Base-by-base conservation (phyloP, 2,888 invertebrate species). In the Campoplex nolae region DNA sequence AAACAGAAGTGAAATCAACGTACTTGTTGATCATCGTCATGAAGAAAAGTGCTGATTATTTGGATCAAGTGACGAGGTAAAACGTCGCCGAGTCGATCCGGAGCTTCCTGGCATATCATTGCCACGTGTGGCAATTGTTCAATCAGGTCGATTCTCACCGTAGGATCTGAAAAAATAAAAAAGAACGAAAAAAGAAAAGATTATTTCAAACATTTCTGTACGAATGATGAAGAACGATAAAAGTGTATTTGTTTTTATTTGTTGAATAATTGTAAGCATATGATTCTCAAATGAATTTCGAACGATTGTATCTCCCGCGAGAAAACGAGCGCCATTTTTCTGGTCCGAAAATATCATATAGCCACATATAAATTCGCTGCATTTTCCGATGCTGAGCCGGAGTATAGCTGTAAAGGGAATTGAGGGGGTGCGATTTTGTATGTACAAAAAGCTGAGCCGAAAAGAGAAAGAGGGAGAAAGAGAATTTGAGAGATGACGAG, bases 91-190 rank as follows among this genome's bases (percentile, higher is more conserved):
- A 92, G 91, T 82, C 96, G 93, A 56, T 94, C 94, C 56, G 95
- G 95, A 85, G 95, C 95, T 91, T 96, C 96, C 88, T 95, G 95
- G 88, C 96, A 96, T 89, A 96, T 95, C 88, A 96, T 95, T 18
- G 96, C 96, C 86, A 97, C 95, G 90, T 96, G 96, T 9, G 97
- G 96, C 78, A 97, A 95, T 91, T 97, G 96, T 91, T 97, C 96
- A 93, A 97, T 95, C 91, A 97, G 92, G 91, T 96, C 96, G 38
- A 95, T 95, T 85, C 96, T 95, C 28, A 97, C 96, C 84, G 95
- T 94, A 38, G 95, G 94, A 91, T 97, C 97, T 97, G 95, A 54
- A 95, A 94, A 70, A 86, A 90, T n/a, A 88, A 62, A 76, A 23
- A 16, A n/a, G n/a, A n/a, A n/a, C n/a, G n/a, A n/a, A n/a, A n/a